Evolutionary conservation across 2,888 invertebrate species (phyloP).

Genomic region (Watsonalla cultraria): DNA sequence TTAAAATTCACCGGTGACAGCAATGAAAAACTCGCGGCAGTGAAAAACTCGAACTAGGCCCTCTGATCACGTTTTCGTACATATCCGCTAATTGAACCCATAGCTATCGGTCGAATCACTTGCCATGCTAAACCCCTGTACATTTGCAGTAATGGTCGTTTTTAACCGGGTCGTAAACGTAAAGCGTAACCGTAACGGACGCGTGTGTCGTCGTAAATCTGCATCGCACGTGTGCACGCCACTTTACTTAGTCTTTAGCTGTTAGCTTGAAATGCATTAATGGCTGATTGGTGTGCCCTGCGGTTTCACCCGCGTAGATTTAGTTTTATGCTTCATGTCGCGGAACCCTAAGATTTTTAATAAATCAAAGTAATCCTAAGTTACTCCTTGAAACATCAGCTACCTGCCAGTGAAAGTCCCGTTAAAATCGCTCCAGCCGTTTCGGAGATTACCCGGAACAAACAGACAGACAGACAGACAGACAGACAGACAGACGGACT

Average conservation of each 20-base stretch:
- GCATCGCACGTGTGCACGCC: slow-evolving; percentile 8
- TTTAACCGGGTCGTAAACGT: slow-evolving; percentile 22
- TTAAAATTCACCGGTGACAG: not conserved
- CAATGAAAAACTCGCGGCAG: too few species aligned
- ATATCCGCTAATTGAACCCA: not conserved
- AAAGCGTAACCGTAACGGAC: slow-evolving; percentile 17
- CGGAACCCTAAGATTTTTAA: too few species aligned
- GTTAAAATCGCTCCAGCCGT: too few species aligned
- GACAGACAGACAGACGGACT: too few species aligned
- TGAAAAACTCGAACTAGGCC: too few species aligned
- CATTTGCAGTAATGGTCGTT: slow-evolving; percentile 18
- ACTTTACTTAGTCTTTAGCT: slow-evolving; percentile 4
- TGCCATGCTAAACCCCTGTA: slow-evolving; percentile 3
- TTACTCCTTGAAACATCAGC: too few species aligned
- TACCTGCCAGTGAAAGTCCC: too few species aligned
- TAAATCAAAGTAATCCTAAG: too few species aligned
- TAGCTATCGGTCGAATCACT: slow-evolving; percentile 1
- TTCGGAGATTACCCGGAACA: too few species aligned
- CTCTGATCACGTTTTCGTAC: not conserved
- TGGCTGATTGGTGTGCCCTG: not conserved
- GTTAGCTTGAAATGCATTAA: not conserved
- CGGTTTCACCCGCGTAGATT: too few species aligned
- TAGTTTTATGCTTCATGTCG: too few species aligned
- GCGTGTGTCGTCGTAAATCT: slow-evolving; percentile 18
- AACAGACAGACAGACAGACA: too few species aligned